A percentile compares a stretch with the other conserved stretches of the same genome.
phyloP scores from a whole-genome alignment of 2,113 vertebrate species.

The Onychostoma macrolepis region DNA sequence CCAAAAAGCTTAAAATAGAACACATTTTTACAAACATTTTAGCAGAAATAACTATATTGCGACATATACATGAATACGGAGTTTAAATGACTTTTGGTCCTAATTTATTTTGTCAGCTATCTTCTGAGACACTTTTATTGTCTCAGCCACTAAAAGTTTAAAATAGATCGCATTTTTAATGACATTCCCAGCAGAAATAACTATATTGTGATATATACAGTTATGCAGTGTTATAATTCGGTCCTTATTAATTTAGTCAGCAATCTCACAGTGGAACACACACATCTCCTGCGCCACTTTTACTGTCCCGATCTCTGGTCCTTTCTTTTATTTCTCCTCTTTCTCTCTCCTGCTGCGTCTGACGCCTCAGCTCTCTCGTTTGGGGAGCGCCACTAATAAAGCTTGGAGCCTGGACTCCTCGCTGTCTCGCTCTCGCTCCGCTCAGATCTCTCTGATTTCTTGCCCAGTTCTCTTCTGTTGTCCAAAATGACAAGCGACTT shows the following conservation, averaged over 20 bases:
- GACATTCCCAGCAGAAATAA: not conserved
- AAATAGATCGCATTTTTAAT: not conserved
- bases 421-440: constrained; percentile 59
- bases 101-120: not conserved
- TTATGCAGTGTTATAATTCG: not conserved
- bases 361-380: constrained; percentile 72
- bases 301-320: constrained; percentile 9
- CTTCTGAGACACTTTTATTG: not conserved
- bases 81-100: not conserved
- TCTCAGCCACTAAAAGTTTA: not conserved
- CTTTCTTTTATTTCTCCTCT: constrained; percentile 43
- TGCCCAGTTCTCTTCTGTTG: constrained; percentile 60
- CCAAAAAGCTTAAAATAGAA: not conserved
- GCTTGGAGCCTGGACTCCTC: constrained; percentile 73
- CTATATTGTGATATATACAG: not conserved
- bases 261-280: not conserved
- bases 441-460: constrained; percentile 58
- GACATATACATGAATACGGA: not conserved
- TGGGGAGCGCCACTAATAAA: constrained; percentile 74
- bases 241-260: not conserved
- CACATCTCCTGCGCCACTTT: constrained; percentile 9
- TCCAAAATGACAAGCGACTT: constrained; percentile 57
- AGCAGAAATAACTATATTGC: not conserved
- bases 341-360: constrained; percentile 62
- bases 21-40: not conserved